These are phyloP conservation scores for Caenorhabditis sp. DNA, from an alignment of 2,888 invertebrate species.

Conservation along the genomic window DNA sequence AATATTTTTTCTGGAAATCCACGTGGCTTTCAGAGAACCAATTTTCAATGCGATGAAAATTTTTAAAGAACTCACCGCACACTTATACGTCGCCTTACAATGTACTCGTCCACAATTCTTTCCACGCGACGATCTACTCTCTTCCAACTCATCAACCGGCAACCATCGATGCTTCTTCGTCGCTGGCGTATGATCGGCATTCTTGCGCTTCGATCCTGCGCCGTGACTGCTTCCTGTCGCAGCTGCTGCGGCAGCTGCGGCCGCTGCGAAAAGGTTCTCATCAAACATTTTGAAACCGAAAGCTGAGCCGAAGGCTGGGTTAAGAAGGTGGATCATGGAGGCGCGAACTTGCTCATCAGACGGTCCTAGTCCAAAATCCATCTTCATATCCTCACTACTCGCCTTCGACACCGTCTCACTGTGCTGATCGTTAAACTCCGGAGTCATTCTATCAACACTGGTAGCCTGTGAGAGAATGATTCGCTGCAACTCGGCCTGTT, in stretches of 20 bases:
- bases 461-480: slow-evolving; percentile 38
- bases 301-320: slow-evolving; percentile 33
- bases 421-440: slow-evolving; percentile 34
- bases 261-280: slow-evolving; percentile 24
- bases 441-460: slow-evolving; percentile 31
- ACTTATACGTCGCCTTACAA: slow-evolving; percentile 55
- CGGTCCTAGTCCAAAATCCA: slow-evolving; percentile 42
- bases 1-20: no score
- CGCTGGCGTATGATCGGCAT: slow-evolving; percentile 16
- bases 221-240: not conserved
- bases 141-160: slow-evolving; percentile 51
- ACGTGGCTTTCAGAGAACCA: no score
- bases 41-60: not conserved
- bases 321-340: slow-evolving; percentile 46
- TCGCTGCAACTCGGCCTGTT: slow-evolving; percentile 44
- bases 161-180: slow-evolving; percentile 53
- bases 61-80: slow-evolving; percentile 28
- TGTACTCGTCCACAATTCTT: slow-evolving; percentile 54
- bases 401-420: slow-evolving; percentile 45
- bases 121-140: slow-evolving; percentile 50
- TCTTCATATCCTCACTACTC: slow-evolving; percentile 35
- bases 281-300: slow-evolving; percentile 34
- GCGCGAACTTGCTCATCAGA: slow-evolving; percentile 49
- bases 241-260: slow-evolving; percentile 6
- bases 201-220: slow-evolving; percentile 15